These are phyloP conservation scores for Montipora foliosa DNA, from an alignment of 64 coral and sea anemone species.

Conservation along the genomic window DNA sequence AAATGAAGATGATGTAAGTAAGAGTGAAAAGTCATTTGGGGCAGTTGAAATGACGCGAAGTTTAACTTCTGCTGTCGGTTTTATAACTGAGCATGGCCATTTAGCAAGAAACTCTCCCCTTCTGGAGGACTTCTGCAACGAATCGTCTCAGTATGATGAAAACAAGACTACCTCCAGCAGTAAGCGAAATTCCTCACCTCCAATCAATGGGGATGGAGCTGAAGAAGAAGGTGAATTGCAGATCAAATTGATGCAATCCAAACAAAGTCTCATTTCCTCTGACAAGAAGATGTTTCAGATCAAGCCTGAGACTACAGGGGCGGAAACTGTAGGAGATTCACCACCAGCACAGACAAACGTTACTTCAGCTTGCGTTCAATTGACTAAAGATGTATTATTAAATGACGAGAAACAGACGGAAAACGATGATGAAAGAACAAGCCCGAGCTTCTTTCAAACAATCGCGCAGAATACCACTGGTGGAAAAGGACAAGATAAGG, in stretches of 20 bases:
- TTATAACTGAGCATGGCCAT: slow-evolving; percentile 18
- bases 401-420: background rate
- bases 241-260: background rate
- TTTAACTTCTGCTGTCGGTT: slow-evolving; percentile 23
- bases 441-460: background rate
- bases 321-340: background rate
- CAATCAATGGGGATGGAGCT: background rate
- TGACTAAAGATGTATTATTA: background rate
- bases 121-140: background rate
- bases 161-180: background rate
- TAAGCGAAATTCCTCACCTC: background rate
- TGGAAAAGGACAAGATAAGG: background rate
- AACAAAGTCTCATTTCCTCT: background rate
- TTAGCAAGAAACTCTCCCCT: background rate
- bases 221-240: background rate
- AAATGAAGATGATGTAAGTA: background rate
- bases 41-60: slow-evolving; percentile 36
- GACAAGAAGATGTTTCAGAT: background rate
- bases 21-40: background rate
- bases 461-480: background rate
- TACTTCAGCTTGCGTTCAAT: background rate
- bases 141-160: background rate
- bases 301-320: background rate
- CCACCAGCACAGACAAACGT: background rate
- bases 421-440: background rate